Conservation (phyloP, 2,888 invertebrate species). For the Euphydryas editha region DNA sequence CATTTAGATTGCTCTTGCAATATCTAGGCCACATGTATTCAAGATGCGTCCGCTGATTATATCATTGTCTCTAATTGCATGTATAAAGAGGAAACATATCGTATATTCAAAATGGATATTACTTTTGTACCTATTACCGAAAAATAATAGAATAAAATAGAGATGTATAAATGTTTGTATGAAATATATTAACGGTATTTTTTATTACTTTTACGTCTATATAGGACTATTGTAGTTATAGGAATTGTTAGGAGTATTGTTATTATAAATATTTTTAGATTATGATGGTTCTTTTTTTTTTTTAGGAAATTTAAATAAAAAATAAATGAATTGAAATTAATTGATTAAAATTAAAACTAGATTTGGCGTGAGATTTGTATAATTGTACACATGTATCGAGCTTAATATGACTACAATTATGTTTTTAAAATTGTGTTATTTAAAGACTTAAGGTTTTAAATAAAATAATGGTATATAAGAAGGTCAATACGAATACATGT, state of each 20-base stretch:
- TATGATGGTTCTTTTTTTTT: too few relatives aligned
- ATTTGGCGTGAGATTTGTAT: too few relatives aligned
- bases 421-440: too few relatives aligned
- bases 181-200: neutral
- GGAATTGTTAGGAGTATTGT: too few relatives aligned
- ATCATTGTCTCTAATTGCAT: constrained; percentile 37
- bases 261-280: too few relatives aligned
- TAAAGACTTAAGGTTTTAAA: too few relatives aligned
- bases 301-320: too few relatives aligned
- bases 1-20: constrained; percentile 32
- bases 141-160: neutral
- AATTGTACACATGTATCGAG: too few relatives aligned
- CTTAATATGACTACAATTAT: too few relatives aligned
- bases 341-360: too few relatives aligned
- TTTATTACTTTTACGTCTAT: neutral
- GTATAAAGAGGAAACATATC: constrained; percentile 28
- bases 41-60: constrained; percentile 39
- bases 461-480: neutral
- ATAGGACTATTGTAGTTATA: too few relatives aligned
- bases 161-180: neutral
- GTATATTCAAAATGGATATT: constrained; percentile 10
- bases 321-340: too few relatives aligned
- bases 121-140: neutral
- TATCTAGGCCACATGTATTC: constrained; percentile 41
- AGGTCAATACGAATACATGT: neutral